phyloP scores from a whole-genome alignment of 2,113 vertebrate genomes.

The Cervus canadensis region DNA sequence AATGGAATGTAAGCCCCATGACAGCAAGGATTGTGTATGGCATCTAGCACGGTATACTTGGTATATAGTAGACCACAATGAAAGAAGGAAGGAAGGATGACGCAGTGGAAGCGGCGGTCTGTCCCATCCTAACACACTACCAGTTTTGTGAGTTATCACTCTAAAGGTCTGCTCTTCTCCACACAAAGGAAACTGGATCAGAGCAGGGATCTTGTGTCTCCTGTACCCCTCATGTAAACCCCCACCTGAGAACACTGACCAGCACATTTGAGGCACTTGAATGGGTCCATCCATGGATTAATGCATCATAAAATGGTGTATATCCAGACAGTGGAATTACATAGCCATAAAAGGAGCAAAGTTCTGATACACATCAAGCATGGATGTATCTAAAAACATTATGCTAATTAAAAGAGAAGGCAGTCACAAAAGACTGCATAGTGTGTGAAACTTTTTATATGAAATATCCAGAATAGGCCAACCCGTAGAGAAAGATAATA shows the following conservation, averaged over 20 bases:
- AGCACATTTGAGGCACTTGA: neutral
- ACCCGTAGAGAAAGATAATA: neutral
- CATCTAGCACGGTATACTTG: neutral
- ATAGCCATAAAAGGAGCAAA: neutral
- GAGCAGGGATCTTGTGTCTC: neutral
- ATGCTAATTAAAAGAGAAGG: neutral
- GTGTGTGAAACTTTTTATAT: neutral
- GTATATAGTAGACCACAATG: neutral
- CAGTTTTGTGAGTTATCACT: neutral
- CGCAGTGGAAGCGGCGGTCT: accelerated
- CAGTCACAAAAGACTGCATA: neutral
- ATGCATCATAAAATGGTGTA: neutral
- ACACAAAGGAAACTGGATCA: neutral
- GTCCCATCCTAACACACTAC: neutral
- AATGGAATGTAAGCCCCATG: neutral
- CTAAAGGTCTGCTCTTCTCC: neutral
- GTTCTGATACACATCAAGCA: neutral
- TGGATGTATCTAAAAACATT: neutral
- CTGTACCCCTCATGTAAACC: neutral
- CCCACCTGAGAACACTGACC: neutral
- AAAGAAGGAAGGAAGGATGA: neutral
- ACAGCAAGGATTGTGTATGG: neutral
- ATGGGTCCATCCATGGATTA: neutral
- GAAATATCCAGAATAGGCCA: neutral
- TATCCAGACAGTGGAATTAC: neutral